Base-by-base conservation (phyloP, 2,888 invertebrate genomes). In the Andrena bicolor region DNA sequence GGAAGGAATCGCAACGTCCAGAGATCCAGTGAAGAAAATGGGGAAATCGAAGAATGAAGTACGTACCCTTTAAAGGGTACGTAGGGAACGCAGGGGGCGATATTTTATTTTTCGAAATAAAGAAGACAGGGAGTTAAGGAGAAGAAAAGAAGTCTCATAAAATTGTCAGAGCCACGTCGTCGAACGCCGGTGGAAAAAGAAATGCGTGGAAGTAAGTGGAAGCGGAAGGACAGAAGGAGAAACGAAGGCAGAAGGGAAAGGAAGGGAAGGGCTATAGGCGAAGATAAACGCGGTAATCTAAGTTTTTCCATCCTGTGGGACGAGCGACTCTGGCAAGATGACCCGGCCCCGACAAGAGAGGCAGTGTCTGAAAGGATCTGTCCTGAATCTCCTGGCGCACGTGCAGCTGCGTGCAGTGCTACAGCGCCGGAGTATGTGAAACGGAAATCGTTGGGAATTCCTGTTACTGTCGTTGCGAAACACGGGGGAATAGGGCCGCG, bases 281-380 rank as follows among this genome's bases (percentile, higher is more conserved):
- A 76, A 86, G 90, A 91, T 88, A 91, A 90, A 91, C 90, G 88
- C 85, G 72, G 88, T 90, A 91, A 91, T 91, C 90, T 89, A 91
- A 91, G 90, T 91, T 91, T 90, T 89, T 88, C 91, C 88, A 91
- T 91, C 86, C 86, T 86, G 84, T 51, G 76, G 51, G 64, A 65
- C 69, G 28, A 70, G 68, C 68, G 73, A 81, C 66, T 56, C 61
- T 28, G 20, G 49, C n/a, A 23, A 58, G 66, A 79, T 76, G 75
- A 75, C 56, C 75, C 81, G 1, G 16, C 41, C 51, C 56, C 41
- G 79, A 72, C 74, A 53, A 51, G 49, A 20, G n/a, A 30, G 48
- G 35, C 20, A n/a, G 20, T 32, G 76, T 32, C 60, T 56, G 64
- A 35, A 53, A 65, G 30, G 69, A 49, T 28, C 32, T 35, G 8